Evolutionary conservation across 2,888 invertebrate genomes (phyloP).

Genomic region (Euplagia quadripunctaria): DNA sequence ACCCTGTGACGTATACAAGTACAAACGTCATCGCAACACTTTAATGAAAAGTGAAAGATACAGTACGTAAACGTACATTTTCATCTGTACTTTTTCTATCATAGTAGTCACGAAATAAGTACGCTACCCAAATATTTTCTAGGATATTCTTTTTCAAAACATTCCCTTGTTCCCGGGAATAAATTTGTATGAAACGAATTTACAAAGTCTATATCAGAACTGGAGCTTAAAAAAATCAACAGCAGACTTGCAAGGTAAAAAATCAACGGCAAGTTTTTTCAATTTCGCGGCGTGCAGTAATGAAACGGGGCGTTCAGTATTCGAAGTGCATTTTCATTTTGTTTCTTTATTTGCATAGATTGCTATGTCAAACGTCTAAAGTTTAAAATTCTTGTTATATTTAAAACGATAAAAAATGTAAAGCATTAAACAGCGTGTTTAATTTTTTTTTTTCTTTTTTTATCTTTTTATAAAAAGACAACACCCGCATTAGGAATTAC

Average conservation of each 20-base stretch:
- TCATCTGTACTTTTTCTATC: too few relatives aligned
- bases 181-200: constrained; percentile 25
- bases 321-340: constrained; percentile 34
- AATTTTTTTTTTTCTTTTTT: too few relatives aligned
- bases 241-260: constrained; percentile 48
- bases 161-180: neutral
- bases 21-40: too few relatives aligned
- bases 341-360: constrained; percentile 31
- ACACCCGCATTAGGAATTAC: too few relatives aligned
- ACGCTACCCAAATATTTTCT: neutral
- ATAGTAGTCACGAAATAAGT: neutral
- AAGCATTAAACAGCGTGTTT: neutral
- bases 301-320: constrained; percentile 60
- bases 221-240: constrained; percentile 44
- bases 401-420: neutral
- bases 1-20: too few relatives aligned
- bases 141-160: neutral
- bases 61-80: too few relatives aligned
- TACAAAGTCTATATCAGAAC: constrained; percentile 42
- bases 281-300: constrained; percentile 58
- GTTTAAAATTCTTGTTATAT: neutral
- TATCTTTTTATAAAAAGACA: too few relatives aligned
- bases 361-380: constrained; percentile 47
- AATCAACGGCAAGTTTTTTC: constrained; percentile 61
- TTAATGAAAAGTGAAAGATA: too few relatives aligned